phyloP scores from a whole-genome alignment of 1,140 invertebrate species.

The Melanaphis sacchari region DNA sequence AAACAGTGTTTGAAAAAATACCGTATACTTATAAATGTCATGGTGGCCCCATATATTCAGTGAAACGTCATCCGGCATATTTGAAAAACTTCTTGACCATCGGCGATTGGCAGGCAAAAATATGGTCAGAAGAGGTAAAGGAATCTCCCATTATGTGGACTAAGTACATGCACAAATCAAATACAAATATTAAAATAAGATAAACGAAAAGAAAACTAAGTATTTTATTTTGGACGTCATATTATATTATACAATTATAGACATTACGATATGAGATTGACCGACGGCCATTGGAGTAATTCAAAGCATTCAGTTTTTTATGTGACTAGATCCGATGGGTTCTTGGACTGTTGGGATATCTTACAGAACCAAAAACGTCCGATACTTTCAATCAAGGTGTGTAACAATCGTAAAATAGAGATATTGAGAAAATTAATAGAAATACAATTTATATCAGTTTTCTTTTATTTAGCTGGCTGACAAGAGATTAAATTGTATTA shows the following conservation, averaged over 20 bases:
- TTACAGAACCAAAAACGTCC: slow-evolving; percentile 86
- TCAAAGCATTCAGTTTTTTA: slow-evolving; percentile 88
- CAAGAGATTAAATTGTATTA: slow-evolving; percentile 70
- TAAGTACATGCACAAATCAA: slow-evolving; percentile 59
- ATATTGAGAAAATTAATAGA: too few species aligned
- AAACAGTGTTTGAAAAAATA: slow-evolving; percentile 68
- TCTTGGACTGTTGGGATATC: slow-evolving; percentile 89
- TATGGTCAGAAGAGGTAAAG: slow-evolving; percentile 73
- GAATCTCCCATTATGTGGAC: slow-evolving; percentile 72
- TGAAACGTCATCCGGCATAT: slow-evolving; percentile 71
- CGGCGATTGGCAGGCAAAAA: slow-evolving; percentile 71
- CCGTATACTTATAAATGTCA: slow-evolving; percentile 67
- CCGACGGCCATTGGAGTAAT: slow-evolving; percentile 89
- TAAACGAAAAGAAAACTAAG: not conserved
- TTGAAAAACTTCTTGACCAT: slow-evolving; percentile 72
- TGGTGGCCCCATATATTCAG: slow-evolving; percentile 68
- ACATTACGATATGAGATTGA: slow-evolving; percentile 73
- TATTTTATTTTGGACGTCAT: not conserved
- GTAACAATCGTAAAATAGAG: not conserved
- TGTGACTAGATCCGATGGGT: slow-evolving; percentile 85
- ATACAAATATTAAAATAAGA: not conserved
- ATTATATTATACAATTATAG: slow-evolving; percentile 55
- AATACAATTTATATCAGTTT: not conserved
- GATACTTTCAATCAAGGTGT: slow-evolving; percentile 82
- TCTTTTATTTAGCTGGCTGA: slow-evolving; percentile 68